Percentiles rank a stretch among this genome's conserved stretches.
phyloP scores from a whole-genome alignment of 2,797 vertebrate genomes.

The Parauchenoglanis punctatus region DNA sequence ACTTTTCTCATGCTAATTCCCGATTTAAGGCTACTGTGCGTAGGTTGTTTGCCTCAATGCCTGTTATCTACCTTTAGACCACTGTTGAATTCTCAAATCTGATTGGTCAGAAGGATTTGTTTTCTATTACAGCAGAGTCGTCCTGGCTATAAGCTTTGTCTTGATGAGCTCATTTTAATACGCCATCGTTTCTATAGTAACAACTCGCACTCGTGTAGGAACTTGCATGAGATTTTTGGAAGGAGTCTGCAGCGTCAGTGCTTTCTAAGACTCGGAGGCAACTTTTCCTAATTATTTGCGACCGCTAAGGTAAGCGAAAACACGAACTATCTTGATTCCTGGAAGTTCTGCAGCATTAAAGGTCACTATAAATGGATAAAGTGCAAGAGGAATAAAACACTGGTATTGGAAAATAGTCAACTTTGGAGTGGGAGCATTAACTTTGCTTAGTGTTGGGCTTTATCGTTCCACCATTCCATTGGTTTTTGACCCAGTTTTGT shows the following conservation, averaged over 20 bases:
- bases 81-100: not conserved
- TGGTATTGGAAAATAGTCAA: not conserved
- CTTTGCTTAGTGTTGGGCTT: not conserved
- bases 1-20: conserved; percentile 54
- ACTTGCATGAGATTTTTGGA: not conserved
- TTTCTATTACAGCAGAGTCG: not conserved
- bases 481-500: not conserved
- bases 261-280: not conserved
- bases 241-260: not conserved
- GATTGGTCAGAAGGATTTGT: not conserved
- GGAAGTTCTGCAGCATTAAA: not conserved
- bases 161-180: not conserved
- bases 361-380: not conserved
- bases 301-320: not conserved
- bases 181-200: not conserved
- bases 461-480: not conserved
- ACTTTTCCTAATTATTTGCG: not conserved
- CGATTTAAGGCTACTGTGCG: conserved; percentile 19
- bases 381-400: not conserved
- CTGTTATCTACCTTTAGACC: not conserved
- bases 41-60: not conserved
- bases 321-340: not conserved
- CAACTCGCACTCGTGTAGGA: no score
- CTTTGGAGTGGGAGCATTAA: not conserved
- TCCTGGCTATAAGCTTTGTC: not conserved